Percentiles rank a stretch among this genome's conserved stretches.
These are phyloP conservation scores for Eupithecia subfuscata DNA, from an alignment of 2,888 invertebrate genomes.

Conservation along the genomic window DNA sequence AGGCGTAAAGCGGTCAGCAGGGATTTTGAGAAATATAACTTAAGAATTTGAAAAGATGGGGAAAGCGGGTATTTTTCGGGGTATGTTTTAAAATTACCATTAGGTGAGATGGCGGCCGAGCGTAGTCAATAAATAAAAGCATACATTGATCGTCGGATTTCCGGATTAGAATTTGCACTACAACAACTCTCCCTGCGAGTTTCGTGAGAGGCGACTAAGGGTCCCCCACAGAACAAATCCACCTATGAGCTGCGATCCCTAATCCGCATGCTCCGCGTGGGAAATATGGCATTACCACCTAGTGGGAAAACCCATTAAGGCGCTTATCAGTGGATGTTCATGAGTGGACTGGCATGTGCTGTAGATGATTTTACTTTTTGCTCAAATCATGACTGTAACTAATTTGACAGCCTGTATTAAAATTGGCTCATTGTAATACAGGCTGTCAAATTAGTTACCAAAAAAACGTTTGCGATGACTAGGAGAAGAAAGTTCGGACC, in stretches of 20 bases:
- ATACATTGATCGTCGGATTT: background rate
- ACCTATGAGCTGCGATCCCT: background rate
- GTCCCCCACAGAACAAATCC: background rate
- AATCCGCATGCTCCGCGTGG: background rate
- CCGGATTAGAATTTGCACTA: background rate
- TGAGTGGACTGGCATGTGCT: background rate
- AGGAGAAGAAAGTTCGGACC: background rate
- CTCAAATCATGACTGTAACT: background rate
- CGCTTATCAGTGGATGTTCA: background rate
- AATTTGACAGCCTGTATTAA: background rate
- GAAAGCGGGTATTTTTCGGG: background rate
- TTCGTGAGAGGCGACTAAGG: background rate
- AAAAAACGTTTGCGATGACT: background rate
- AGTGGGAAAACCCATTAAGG: background rate
- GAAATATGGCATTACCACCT: background rate
- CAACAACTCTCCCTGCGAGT: background rate
- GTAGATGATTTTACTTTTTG: background rate
- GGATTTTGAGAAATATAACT: conserved; percentile 2
- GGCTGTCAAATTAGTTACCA: background rate
- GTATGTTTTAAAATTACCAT: background rate
- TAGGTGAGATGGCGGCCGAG: background rate
- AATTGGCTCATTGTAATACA: background rate
- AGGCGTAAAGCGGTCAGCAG: conserved; percentile 48
- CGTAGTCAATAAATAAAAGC: background rate
- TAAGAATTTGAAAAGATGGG: background rate